Conservation (phyloP, 2,888 invertebrate genomes). For the Xestia rhomboidea region DNA sequence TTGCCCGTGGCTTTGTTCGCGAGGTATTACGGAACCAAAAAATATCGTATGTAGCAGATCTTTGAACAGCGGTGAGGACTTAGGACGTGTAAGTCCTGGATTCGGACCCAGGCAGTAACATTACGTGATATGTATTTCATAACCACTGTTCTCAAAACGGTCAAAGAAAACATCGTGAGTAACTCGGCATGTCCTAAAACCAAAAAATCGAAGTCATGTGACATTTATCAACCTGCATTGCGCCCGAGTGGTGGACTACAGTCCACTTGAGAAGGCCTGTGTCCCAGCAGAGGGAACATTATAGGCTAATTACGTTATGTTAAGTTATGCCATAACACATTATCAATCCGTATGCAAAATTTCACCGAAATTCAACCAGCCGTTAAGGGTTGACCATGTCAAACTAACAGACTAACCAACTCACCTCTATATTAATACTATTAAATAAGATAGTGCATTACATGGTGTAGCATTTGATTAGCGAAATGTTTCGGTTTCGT, state of each 20-base stretch:
- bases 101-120: background rate
- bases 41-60: background rate
- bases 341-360: background rate
- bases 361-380: background rate
- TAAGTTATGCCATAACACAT: background rate
- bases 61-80: background rate
- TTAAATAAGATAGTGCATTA: slow-evolving; percentile 44
- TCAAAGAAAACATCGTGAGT: background rate
- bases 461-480: slow-evolving; percentile 55
- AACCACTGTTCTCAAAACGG: background rate
- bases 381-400: no score
- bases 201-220: background rate
- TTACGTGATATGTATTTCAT: background rate
- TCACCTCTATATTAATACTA: background rate
- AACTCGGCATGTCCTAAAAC: background rate
- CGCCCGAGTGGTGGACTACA: background rate
- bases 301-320: background rate
- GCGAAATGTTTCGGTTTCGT: slow-evolving; percentile 55
- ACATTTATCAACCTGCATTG: background rate
- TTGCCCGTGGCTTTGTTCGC: no score
- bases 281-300: background rate
- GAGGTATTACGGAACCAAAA: background rate
- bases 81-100: background rate
- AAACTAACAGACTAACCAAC: background rate
- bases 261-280: background rate